Conservation (phyloP, 2,888 invertebrate species). For the Eilema depressum region DNA sequence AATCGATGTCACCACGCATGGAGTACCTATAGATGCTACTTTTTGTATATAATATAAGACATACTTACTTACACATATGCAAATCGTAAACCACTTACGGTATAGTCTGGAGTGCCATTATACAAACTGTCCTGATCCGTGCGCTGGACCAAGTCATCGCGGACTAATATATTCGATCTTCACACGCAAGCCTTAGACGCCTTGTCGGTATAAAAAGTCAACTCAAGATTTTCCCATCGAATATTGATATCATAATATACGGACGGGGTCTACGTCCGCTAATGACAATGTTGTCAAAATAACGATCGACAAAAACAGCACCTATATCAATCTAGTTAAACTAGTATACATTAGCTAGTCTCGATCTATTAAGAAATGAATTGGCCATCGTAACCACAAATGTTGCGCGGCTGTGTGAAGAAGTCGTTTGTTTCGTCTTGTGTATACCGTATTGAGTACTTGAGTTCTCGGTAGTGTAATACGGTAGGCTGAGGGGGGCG, state of each 20-base stretch:
- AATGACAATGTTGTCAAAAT: slow-evolving; percentile 60
- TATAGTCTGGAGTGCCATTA: too few species aligned
- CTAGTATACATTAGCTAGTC: slow-evolving; percentile 58
- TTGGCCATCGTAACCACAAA: slow-evolving; percentile 60
- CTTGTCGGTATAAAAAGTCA: background rate
- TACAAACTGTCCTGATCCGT: too few species aligned
- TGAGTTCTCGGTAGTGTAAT: slow-evolving; percentile 72
- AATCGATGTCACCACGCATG: too few species aligned
- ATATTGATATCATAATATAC: slow-evolving; percentile 39
- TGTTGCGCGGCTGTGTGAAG: slow-evolving; percentile 56
- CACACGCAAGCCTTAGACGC: background rate
- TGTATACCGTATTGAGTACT: slow-evolving; percentile 38
- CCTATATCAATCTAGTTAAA: slow-evolving; percentile 64
- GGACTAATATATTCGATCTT: too few species aligned
- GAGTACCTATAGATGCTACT: too few species aligned
- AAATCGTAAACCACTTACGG: too few species aligned
- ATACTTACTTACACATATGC: too few species aligned
- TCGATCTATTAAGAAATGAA: slow-evolving; percentile 71
- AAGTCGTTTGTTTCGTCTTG: slow-evolving; percentile 43
- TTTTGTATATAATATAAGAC: too few species aligned
- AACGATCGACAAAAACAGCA: slow-evolving; percentile 55
- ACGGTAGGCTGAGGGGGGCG: slow-evolving; percentile 79
- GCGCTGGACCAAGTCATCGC: too few species aligned
- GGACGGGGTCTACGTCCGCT: slow-evolving; percentile 48
- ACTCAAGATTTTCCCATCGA: slow-evolving; percentile 17